Evolutionary conservation across 2,797 vertebrate species (phyloP), one percentile per base, ranked within the genome.

Genomic region (Hippopotamyrus pictus): DNA sequence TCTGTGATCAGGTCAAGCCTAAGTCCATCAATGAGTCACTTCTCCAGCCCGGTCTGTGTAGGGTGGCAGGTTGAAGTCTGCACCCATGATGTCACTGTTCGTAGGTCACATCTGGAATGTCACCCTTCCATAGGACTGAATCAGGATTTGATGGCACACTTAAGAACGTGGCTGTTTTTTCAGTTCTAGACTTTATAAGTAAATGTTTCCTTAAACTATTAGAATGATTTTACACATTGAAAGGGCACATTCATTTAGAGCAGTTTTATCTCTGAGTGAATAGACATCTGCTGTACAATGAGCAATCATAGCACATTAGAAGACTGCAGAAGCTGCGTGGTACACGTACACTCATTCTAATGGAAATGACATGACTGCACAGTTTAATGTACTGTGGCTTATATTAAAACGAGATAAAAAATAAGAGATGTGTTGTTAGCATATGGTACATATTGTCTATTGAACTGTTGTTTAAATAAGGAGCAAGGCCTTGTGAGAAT

Each of bases 161-260:
- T 59, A 86, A 92, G 88, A 90, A 90, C 90, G 33, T 53, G 62
- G 57, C 41, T 51, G 53, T 59, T 33, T 59, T 25, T 57, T 29
- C 92, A 93, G 91, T 89, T 79, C 88, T 87, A 91, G 91, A 93
- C 90, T 86, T 91, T 92, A 93, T 90, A 93, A 88, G 89, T 91
- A 89, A 89, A 79, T 37, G 79, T 92, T 88, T 69, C 88, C 76
- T 87, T 33, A 54, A 83, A 48, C 44, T 48, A 25, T 9, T 17
- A 11, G 46, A 44, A 25, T 53, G 22, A 79, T 33, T 29, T 82
- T 69, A 88, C 29, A 46, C 11, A 6, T 53, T 51, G 50, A 46
- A 79, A 88, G 73, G 69, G 59, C 88, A 89, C 57, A 85, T n/a
- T 62, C 48, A 22, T 46, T 89, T 89, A 1, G 29, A 25, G 82